Evolutionary conservation across 2,797 vertebrate genomes (phyloP).

Genomic region (Chiloscyllium punctatum): DNA sequence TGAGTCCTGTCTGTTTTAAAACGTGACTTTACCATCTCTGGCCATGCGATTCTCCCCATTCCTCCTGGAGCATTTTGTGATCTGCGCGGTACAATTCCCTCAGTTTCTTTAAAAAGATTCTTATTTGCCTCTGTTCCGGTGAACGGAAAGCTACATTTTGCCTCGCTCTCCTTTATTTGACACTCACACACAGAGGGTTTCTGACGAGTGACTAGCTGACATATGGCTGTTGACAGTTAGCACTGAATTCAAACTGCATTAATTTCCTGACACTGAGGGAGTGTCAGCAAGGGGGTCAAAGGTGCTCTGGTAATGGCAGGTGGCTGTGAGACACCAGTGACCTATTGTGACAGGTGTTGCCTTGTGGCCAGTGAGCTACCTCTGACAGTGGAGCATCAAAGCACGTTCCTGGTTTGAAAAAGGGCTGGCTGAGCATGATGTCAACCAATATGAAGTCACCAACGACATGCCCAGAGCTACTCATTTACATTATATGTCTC

Average conservation of each 20-base stretch:
- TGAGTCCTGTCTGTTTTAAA: neutral
- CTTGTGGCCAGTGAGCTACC: neutral
- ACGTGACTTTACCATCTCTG: too few relatives aligned
- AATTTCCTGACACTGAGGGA: neutral
- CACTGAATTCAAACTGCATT: neutral
- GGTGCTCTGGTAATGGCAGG: neutral
- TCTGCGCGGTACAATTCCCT: neutral
- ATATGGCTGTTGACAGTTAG: conserved; percentile 3
- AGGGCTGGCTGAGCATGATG: neutral
- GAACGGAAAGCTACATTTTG: neutral
- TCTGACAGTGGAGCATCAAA: neutral
- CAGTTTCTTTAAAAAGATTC: neutral
- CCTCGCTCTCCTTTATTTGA: neutral
- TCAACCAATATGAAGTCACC: neutral
- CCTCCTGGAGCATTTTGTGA: neutral
- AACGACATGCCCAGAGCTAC: neutral
- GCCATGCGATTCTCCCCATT: neutral
- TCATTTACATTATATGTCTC: neutral
- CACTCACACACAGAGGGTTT: neutral
- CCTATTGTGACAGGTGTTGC: conserved; percentile 10
- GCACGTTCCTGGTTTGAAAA: neutral
- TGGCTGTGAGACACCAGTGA: neutral
- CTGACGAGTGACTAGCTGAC: neutral
- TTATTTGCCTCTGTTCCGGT: neutral
- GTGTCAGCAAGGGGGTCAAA: neutral